Conservation (phyloP, 2,888 invertebrate species). For the Hydroisotoma schaefferi region DNA sequence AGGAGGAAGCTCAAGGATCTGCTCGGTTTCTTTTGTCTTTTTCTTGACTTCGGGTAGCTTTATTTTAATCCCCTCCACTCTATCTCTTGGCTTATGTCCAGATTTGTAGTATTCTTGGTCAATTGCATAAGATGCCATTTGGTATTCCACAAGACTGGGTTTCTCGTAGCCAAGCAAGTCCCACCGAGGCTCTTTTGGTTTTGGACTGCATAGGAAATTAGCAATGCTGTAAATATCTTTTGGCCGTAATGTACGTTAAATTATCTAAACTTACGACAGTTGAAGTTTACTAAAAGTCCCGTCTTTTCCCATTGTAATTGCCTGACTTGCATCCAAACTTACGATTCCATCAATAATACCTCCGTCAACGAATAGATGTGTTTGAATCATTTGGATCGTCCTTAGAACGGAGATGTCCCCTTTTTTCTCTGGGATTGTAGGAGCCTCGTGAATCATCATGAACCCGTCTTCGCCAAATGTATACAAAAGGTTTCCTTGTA, state of each 20-base stretch:
- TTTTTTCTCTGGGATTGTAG: slow-evolving; percentile 23
- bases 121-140: slow-evolving; percentile 26
- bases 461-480: slow-evolving; percentile 41
- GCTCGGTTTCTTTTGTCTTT: background rate
- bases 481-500: slow-evolving; percentile 32
- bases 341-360: slow-evolving; percentile 43
- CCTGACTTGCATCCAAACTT: slow-evolving; percentile 40
- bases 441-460: slow-evolving; percentile 32
- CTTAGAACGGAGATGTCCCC: slow-evolving; percentile 17
- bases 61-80: slow-evolving; percentile 1
- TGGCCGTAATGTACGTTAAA: slow-evolving; percentile 5
- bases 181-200: slow-evolving; percentile 33
- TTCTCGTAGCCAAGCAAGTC: slow-evolving; percentile 31
- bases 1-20: background rate
- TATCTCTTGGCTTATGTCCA: slow-evolving; percentile 12
- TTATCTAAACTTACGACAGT: slow-evolving; percentile 34
- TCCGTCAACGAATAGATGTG: slow-evolving; percentile 34
- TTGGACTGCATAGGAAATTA: background rate
- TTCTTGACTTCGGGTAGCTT: background rate
- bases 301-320: slow-evolving; percentile 40
- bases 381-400: slow-evolving; percentile 30
- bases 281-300: slow-evolving; percentile 37
- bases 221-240: background rate
- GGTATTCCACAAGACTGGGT: slow-evolving; percentile 25
- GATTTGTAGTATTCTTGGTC: slow-evolving; percentile 27